These are phyloP conservation scores for Drosophila setifemur DNA, from an alignment of 1,140 invertebrate species.

Conservation along the genomic window DNA sequence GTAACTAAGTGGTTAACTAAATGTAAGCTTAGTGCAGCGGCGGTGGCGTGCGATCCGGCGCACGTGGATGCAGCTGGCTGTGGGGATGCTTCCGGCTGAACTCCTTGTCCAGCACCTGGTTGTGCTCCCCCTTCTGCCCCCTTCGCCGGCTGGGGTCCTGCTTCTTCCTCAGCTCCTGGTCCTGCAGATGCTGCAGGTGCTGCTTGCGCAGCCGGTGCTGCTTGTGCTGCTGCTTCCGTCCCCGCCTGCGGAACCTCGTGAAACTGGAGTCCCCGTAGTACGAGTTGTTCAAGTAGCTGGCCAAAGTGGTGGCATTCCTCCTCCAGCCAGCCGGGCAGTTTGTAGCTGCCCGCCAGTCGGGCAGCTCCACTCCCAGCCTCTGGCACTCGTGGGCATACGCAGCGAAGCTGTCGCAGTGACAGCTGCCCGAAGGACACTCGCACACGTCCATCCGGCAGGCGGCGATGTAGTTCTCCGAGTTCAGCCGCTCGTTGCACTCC, in stretches of 20 bases:
- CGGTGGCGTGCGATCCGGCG: slow-evolving; percentile 78
- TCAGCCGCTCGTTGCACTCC: slow-evolving; percentile 89
- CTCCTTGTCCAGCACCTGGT: slow-evolving; percentile 49
- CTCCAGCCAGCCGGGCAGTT: slow-evolving; percentile 83
- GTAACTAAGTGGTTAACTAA: slow-evolving; percentile 28
- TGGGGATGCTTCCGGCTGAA: slow-evolving; percentile 77
- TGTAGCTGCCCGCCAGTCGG: slow-evolving; percentile 86
- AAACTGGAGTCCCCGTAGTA: slow-evolving; percentile 57
- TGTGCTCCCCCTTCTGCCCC: slow-evolving; percentile 12
- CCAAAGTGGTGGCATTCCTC: slow-evolving; percentile 57
- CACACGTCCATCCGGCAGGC: slow-evolving; percentile 95
- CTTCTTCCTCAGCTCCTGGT: slow-evolving; percentile 24
- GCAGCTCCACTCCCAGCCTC: slow-evolving; percentile 87
- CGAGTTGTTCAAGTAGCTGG: slow-evolving; percentile 36
- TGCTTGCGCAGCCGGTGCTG: slow-evolving; percentile 13
- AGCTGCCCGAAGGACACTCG: slow-evolving; percentile 90
- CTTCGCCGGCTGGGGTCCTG: slow-evolving; percentile 21
- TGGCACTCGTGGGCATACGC: slow-evolving; percentile 94
- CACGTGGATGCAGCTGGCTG: slow-evolving; percentile 63
- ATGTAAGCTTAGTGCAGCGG: slow-evolving; percentile 64
- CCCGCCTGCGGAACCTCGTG: slow-evolving; percentile 1
- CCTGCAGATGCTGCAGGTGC: slow-evolving; percentile 18
- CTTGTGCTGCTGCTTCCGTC: slow-evolving; percentile 12
- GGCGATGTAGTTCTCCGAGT: slow-evolving; percentile 90
- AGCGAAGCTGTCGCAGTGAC: slow-evolving; percentile 94